phyloP scores from a whole-genome alignment of 2,113 vertebrate genomes.

The Sceloporus undulatus region DNA sequence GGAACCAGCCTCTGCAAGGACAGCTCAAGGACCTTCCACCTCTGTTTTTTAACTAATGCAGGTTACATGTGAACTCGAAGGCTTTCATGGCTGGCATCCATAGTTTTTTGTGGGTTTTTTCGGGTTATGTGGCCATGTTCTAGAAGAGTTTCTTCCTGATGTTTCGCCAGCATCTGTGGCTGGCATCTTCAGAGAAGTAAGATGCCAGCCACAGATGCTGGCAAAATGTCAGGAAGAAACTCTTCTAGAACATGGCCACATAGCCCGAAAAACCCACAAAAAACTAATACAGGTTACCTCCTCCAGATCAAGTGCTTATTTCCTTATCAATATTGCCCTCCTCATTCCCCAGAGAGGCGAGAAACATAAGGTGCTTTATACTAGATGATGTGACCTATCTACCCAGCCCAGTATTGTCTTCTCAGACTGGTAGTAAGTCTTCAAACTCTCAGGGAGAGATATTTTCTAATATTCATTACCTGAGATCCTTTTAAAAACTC shows the following conservation, averaged over 20 bases:
- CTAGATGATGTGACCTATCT: neutral
- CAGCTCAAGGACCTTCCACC: neutral
- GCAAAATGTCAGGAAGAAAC: no score
- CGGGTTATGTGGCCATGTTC: no score
- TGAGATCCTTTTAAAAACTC: neutral
- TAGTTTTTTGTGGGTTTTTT: no score
- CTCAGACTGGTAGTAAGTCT: neutral
- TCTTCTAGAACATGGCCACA: no score
- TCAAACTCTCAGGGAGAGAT: neutral
- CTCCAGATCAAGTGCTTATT: neutral
- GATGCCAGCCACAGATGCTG: no score
- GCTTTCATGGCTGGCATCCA: no score
- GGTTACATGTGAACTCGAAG: no score
- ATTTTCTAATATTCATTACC: neutral
- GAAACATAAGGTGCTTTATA: neutral
- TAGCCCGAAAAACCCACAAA: no score
- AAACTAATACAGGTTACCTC: neutral
- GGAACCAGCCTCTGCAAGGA: neutral
- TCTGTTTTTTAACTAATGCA: constrained; percentile 8
- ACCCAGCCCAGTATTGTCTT: neutral
- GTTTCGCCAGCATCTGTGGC: no score
- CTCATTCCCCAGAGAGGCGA: neutral
- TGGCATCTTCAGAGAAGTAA: no score
- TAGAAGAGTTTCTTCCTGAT: no score
- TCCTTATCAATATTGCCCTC: neutral